These are phyloP conservation scores for Pseudochirops cupreus DNA, from an alignment of 2,797 vertebrate genomes.

Conservation along the genomic window DNA sequence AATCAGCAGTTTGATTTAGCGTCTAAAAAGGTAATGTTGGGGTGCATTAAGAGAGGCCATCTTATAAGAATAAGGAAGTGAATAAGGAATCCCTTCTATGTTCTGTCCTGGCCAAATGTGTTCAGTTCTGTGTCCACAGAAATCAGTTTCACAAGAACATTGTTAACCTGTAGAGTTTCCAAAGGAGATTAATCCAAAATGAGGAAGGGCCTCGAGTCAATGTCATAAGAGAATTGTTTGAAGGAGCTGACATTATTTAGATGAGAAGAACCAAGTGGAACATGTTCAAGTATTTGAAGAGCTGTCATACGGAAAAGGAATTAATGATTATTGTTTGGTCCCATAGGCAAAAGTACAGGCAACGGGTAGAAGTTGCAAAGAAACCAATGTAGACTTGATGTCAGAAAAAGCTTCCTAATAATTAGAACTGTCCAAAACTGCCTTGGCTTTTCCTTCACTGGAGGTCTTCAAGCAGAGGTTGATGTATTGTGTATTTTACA, in stretches of 20 bases:
- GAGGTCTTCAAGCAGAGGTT: too few species aligned
- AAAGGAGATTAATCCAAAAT: not conserved
- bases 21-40: too few species aligned
- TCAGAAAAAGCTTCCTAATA: not conserved
- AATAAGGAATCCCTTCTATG: not conserved
- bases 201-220: not conserved
- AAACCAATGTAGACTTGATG: not conserved
- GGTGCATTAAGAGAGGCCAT: not conserved
- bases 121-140: too few species aligned
- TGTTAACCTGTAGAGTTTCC: not conserved
- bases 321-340: not conserved
- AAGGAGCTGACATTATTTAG: not conserved
- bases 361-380: not conserved
- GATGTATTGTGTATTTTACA: not conserved
- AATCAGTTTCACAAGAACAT: not conserved
- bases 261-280: not conserved
- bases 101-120: too few species aligned
- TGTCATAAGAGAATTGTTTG: not conserved
- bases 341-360: not conserved
- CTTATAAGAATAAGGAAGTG: not conserved
- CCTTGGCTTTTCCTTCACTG: not conserved
- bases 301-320: not conserved
- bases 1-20: too few species aligned
- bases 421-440: not conserved
- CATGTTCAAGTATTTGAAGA: not conserved